Percentiles rank a stretch among this genome's conserved stretches.
Conservation (phyloP, 2,797 vertebrate genomes). For the Eptatretus atami region DNA sequence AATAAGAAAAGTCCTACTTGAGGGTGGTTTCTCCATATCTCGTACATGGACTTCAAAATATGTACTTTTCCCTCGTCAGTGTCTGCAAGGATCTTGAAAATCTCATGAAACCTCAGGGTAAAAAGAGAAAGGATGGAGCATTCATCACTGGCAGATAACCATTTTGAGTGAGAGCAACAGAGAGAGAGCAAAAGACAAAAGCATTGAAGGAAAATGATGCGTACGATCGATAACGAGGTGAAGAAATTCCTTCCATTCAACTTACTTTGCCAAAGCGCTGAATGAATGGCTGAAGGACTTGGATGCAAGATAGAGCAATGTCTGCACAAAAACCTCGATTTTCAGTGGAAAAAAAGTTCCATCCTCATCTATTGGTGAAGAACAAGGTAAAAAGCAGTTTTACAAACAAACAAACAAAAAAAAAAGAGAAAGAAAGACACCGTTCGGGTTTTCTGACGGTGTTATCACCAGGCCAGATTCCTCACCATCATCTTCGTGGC, state of each 20-base stretch:
- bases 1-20: constrained; percentile 23
- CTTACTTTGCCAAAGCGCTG: constrained; percentile 86
- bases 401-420: too few species aligned
- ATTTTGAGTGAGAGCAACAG: neutral
- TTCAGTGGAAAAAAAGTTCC: constrained; percentile 79
- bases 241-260: constrained; percentile 9
- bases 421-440: too few species aligned
- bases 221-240: too few species aligned
- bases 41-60: constrained; percentile 58
- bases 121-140: neutral
- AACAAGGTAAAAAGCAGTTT: too few species aligned
- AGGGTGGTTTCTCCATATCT: constrained; percentile 72
- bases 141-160: too few species aligned
- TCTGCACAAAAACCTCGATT: constrained; percentile 85
- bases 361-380: constrained; percentile 33
- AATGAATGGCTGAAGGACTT: constrained; percentile 97
- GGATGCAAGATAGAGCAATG: constrained; percentile 59
- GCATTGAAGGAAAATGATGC: too few species aligned
- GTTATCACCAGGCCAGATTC: too few species aligned
- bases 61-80: constrained; percentile 78
- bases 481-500: constrained; percentile 69
- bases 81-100: constrained; percentile 58
- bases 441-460: too few species aligned
- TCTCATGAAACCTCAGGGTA: constrained; percentile 55
- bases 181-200: neutral